Percentiles rank a stretch among this genome's conserved stretches.
phyloP scores from a whole-genome alignment of 2,797 vertebrate genomes.

The Pteronotus mesoamericanus region DNA sequence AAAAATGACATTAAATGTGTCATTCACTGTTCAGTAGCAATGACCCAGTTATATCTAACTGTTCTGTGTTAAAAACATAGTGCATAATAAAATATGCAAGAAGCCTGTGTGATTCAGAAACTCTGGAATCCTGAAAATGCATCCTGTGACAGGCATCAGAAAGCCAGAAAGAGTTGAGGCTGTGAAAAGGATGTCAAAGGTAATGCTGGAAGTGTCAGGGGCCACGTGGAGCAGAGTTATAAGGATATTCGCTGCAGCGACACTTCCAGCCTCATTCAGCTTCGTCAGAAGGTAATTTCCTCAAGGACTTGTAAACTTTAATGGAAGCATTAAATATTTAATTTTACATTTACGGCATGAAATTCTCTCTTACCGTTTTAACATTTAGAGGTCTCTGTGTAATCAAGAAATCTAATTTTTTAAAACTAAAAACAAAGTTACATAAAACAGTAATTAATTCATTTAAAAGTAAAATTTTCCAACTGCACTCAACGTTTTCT shows the following conservation, averaged over 20 bases:
- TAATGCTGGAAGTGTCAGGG: slow-evolving; percentile 9
- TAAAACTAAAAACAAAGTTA: slow-evolving; percentile 25
- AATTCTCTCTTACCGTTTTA: slow-evolving; percentile 13
- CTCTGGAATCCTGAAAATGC: slow-evolving; percentile 26
- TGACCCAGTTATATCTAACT: slow-evolving; percentile 53
- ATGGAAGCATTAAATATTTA: slow-evolving; percentile 65
- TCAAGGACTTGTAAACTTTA: slow-evolving; percentile 55
- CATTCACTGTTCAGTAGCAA: slow-evolving; percentile 37
- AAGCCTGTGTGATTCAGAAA: slow-evolving; percentile 41
- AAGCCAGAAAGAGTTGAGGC: not conserved
- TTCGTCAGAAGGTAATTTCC: slow-evolving; percentile 55
- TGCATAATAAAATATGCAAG: slow-evolving; percentile 66
- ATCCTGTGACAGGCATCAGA: slow-evolving; percentile 7
- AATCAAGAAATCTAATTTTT: slow-evolving; percentile 37
- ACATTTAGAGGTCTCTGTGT: not conserved
- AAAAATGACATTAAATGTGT: slow-evolving; percentile 60
- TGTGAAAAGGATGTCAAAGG: slow-evolving; percentile 40
- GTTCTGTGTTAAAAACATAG: slow-evolving; percentile 37
- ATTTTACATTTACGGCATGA: slow-evolving; percentile 46
- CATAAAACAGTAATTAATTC: slow-evolving; percentile 42
- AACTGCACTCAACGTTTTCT: not conserved
- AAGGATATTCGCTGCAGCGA: not conserved
- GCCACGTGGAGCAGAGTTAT: not conserved
- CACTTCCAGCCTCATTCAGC: not conserved
- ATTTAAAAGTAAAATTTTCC: not conserved